Conservation (phyloP, 2,797 vertebrate species). For the Hyperoplus immaculatus region DNA sequence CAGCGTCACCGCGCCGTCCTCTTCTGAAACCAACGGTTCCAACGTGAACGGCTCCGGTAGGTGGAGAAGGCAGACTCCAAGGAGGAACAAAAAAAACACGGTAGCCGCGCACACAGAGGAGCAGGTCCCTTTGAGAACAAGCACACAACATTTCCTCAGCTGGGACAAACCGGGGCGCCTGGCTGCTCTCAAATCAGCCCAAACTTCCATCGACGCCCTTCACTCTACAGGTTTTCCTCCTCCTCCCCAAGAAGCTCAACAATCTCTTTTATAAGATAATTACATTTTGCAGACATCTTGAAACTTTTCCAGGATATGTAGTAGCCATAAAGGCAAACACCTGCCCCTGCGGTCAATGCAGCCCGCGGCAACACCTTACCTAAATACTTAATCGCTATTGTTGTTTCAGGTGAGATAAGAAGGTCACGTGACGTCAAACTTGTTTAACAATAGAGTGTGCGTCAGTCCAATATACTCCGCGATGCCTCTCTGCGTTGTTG, state of each 20-base stretch:
- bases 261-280: background rate
- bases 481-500: background rate
- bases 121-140: slow-evolving; percentile 12
- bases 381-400: background rate
- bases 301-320: background rate
- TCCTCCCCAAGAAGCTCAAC: background rate
- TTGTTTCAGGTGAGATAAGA: background rate
- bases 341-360: background rate
- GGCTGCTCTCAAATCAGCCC: slow-evolving; percentile 19
- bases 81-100: slow-evolving; percentile 36
- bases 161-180: slow-evolving; percentile 5
- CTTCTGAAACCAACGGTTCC: accelerated
- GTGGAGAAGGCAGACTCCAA: slow-evolving; percentile 57
- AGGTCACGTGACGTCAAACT: background rate
- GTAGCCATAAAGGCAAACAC: background rate
- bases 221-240: slow-evolving; percentile 32
- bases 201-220: slow-evolving; percentile 62
- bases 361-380: slow-evolving; percentile 24
- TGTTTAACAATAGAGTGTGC: background rate
- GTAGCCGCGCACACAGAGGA: slow-evolving; percentile 5
- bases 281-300: background rate
- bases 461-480: no score
- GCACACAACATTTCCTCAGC: slow-evolving; percentile 18
- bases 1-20: slow-evolving; percentile 57
- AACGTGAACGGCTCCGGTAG: slow-evolving; percentile 31